A percentile compares a stretch with the other conserved stretches of the same genome.
Conservation (phyloP, 1,140 invertebrate genomes). For the Atta cephalotes region DNA sequence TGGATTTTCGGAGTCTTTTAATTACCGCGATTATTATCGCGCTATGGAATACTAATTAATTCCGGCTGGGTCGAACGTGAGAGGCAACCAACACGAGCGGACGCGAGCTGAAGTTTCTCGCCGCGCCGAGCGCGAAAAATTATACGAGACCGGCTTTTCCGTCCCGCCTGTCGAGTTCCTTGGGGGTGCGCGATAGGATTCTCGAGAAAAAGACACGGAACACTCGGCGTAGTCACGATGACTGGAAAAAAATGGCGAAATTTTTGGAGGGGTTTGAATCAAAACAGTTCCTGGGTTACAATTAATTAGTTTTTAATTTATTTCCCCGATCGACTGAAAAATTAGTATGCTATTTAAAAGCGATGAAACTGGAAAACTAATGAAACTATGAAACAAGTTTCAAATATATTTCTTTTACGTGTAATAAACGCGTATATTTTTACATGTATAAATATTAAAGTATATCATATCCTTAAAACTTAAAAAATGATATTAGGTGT, state of each 20-base stretch:
- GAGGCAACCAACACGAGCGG: background rate
- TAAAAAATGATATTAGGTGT: too few species aligned
- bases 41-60: conserved; percentile 66
- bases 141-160: conserved; percentile 47
- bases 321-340: background rate
- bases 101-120: background rate
- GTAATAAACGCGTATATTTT: too few species aligned
- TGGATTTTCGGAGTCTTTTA: conserved; percentile 67
- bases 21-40: conserved; percentile 62
- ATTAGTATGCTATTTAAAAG: background rate
- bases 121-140: conserved; percentile 51
- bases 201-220: background rate
- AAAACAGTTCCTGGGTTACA: background rate
- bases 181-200: background rate
- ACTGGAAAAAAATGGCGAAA: background rate
- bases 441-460: too few species aligned
- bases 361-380: background rate
- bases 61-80: conserved; percentile 30
- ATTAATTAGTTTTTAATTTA: conserved; percentile 20
- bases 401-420: background rate
- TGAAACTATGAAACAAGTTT: background rate
- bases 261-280: background rate
- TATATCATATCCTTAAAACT: too few species aligned
- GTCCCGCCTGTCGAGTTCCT: background rate
- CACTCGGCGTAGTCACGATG: background rate